Percentiles rank a stretch among this genome's conserved stretches.
Conservation (phyloP, 2,888 invertebrate species). For the Lepidochitona cinerea region DNA sequence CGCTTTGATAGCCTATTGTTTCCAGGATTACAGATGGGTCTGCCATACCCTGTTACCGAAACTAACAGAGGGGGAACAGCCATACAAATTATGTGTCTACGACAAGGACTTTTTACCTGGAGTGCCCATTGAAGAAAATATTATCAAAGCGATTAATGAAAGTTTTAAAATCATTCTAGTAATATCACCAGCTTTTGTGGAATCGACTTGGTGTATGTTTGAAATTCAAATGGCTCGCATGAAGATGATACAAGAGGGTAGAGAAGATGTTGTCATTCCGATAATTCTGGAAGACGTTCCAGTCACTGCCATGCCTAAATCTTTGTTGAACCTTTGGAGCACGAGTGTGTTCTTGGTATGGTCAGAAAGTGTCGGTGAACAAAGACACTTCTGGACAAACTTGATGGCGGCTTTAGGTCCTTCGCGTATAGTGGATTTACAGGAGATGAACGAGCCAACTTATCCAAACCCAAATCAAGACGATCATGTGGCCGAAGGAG, state of each 20-base stretch:
- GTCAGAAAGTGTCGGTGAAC: neutral
- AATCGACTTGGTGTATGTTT: neutral
- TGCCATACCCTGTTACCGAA: neutral
- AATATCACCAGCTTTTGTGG: neutral
- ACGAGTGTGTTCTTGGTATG: neutral
- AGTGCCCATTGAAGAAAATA: neutral
- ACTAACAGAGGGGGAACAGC: neutral
- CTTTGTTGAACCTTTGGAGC: neutral
- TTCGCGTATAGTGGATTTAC: too few species aligned
- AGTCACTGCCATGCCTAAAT: neutral
- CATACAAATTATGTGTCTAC: neutral
- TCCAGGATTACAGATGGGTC: neutral
- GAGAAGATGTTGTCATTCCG: neutral
- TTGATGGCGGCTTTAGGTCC: too few species aligned
- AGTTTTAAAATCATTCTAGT: neutral
- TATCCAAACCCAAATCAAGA: too few species aligned
- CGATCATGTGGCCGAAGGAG: too few species aligned
- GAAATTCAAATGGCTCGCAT: conserved; percentile 6
- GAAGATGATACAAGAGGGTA: neutral
- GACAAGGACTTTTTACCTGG: neutral
- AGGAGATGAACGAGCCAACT: too few species aligned
- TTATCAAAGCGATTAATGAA: neutral
- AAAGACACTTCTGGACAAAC: neutral
- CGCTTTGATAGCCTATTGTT: neutral
- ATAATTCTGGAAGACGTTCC: neutral